These are phyloP conservation scores for Desmophyllum pertusum DNA, from an alignment of 92 coral and sea anemone species.

Conservation along the genomic window DNA sequence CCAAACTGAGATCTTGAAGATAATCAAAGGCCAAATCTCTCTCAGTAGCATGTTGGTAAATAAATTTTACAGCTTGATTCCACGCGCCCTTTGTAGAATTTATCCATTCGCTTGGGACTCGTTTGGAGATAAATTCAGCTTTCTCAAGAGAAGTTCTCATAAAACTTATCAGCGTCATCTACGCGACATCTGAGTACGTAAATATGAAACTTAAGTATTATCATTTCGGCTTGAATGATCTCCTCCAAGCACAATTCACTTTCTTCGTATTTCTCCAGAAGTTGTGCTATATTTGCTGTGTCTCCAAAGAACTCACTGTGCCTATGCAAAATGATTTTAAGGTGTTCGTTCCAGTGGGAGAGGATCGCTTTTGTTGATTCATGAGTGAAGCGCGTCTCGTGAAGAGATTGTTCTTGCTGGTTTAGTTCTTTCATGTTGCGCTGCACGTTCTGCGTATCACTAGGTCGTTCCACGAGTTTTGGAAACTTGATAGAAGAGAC, in stretches of 20 bases:
- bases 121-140: neutral
- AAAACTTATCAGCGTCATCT: neutral
- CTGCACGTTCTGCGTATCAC: neutral
- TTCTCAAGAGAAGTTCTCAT: neutral
- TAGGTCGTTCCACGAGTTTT: neutral
- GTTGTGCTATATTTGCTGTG: neutral
- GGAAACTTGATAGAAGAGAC: neutral
- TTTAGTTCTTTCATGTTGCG: neutral
- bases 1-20: neutral
- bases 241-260: neutral
- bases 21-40: neutral
- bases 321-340: neutral
- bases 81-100: neutral
- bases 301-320: conserved; percentile 8
- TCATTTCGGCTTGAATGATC: neutral
- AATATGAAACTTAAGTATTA: neutral
- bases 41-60: conserved; percentile 13
- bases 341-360: neutral
- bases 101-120: neutral
- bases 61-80: conserved; percentile 9
- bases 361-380: neutral
- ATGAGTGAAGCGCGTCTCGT: neutral
- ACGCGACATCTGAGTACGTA: neutral
- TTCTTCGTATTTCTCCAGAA: conserved; percentile 22
- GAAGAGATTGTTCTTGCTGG: neutral